Evolutionary conservation across 2,797 vertebrate genomes (phyloP), one percentile per base, ranked within the genome.

Genomic region (Tadarida brasiliensis): DNA sequence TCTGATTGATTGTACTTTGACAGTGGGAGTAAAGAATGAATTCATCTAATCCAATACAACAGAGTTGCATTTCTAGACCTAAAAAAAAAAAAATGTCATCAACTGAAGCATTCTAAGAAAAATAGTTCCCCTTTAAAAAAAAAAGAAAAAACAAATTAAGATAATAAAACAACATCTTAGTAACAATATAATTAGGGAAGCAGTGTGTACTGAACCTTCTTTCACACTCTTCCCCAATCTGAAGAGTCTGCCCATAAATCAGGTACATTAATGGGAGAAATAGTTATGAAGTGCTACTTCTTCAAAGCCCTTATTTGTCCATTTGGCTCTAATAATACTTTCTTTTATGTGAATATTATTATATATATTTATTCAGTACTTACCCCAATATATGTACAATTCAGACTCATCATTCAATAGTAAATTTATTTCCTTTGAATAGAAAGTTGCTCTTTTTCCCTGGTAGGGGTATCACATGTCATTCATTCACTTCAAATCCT

Each of bases 91-190:
- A 56, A 51, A 28, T 68, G 2, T 28, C 35, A 65, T 94, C 30
- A 47, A 3, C 17, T 44, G 26, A 17, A 57, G 17, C 28, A 56
- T 82, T 78, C 51, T 91, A 6, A 77, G 26, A 88, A 81, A 94
- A 39, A 59, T 7, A 85, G 7, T 65, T 94, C 30, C 8, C 4
- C 70, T 96, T 92, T 87, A 47, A 94, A 57, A 47, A 44, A 91
- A 87, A 90, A 70, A 30, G 49, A 94, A 94, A 77, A 94, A 94
- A 77, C 30, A 33, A 94, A 94, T 71, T 33, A 33, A 94, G 81
- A 73, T 47, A 49, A 56, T 30, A 70, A 54, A 63, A 35, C 68
- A 44, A 20, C 9, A 92, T 33, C 57, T 85, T 76, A 56, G 61
- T 83, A 89, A 70, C 20, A 65, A 17, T 54, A 11, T 59, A n/a